Conservation (phyloP, 2,797 vertebrate species). For the Echeneis naucrates region DNA sequence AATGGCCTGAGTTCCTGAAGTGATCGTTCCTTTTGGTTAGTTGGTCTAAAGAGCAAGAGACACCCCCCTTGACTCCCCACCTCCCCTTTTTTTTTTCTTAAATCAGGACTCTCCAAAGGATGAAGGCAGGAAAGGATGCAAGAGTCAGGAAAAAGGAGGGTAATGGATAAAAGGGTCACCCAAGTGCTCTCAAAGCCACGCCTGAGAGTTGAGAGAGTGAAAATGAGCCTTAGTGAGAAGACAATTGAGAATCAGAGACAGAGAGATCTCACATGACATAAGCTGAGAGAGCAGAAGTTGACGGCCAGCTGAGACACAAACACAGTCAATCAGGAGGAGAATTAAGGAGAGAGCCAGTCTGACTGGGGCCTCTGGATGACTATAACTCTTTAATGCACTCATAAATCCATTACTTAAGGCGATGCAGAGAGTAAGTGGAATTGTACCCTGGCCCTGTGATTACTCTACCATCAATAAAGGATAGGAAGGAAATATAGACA, state of each 20-base stretch:
- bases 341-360: slow-evolving; percentile 77
- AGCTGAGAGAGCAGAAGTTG: slow-evolving; percentile 53
- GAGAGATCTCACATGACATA: slow-evolving; percentile 54
- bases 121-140: slow-evolving; percentile 33
- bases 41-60: slow-evolving; percentile 26
- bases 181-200: slow-evolving; percentile 44
- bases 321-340: slow-evolving; percentile 65
- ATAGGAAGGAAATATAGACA: slow-evolving; percentile 82
- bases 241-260: slow-evolving; percentile 57
- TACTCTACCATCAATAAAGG: slow-evolving; percentile 87
- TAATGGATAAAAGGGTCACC: slow-evolving; percentile 48
- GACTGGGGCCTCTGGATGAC: slow-evolving; percentile 80
- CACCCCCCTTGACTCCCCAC: no score
- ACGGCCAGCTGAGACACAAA: slow-evolving; percentile 65
- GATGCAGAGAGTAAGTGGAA: slow-evolving; percentile 85
- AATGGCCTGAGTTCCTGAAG: slow-evolving; percentile 23
- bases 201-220: slow-evolving; percentile 39
- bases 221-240: slow-evolving; percentile 65
- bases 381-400: slow-evolving; percentile 85
- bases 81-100: not conserved
- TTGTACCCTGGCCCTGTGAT: slow-evolving; percentile 86
- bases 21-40: slow-evolving; percentile 42
- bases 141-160: slow-evolving; percentile 35
- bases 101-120: slow-evolving; percentile 48
- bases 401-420: slow-evolving; percentile 89